phyloP scores from a whole-genome alignment of 2,888 invertebrate genomes.

The Pristionchus arcanus region DNA sequence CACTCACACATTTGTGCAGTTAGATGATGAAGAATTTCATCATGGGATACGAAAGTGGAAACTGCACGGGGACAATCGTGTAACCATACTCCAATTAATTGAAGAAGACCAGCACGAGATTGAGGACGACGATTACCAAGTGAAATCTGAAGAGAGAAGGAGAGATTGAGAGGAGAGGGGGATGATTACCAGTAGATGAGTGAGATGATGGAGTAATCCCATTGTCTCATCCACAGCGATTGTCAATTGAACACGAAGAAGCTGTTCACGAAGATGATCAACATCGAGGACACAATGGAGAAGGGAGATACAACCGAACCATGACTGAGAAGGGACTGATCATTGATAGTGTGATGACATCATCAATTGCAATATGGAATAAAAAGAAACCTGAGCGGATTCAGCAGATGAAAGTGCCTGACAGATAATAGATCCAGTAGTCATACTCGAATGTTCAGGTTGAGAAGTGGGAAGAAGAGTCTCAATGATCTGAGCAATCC shows the following conservation, averaged over 20 bases:
- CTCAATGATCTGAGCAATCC: constrained; percentile 86
- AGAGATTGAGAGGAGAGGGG: not conserved
- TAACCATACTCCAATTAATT: constrained; percentile 92
- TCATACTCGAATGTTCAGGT: constrained; percentile 78
- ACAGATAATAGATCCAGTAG: constrained; percentile 63
- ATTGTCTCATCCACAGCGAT: constrained; percentile 86
- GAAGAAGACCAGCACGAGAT: constrained; percentile 91
- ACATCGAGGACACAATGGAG: constrained; percentile 91
- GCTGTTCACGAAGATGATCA: constrained; percentile 85
- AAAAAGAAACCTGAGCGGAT: constrained; percentile 56
- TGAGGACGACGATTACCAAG: constrained; percentile 81
- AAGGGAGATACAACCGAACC: constrained; percentile 94
- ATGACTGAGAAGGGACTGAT: constrained; percentile 81
- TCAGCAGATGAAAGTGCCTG: constrained; percentile 67
- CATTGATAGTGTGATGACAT: too few relatives aligned
- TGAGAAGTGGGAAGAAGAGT: constrained; percentile 92
- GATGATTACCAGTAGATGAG: constrained; percentile 59
- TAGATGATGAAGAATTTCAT: constrained; percentile 73
- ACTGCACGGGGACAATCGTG: constrained; percentile 90
- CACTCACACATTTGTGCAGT: constrained; percentile 73
- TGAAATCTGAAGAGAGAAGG: constrained; percentile 56
- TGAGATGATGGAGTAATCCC: constrained; percentile 92
- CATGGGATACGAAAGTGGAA: constrained; percentile 85
- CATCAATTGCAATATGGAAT: not conserved
- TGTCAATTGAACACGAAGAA: constrained; percentile 92